A percentile compares a stretch with the other conserved stretches of the same genome.
phyloP scores from a whole-genome alignment of 1,140 invertebrate genomes.

The Drosophila equinoxialis region DNA sequence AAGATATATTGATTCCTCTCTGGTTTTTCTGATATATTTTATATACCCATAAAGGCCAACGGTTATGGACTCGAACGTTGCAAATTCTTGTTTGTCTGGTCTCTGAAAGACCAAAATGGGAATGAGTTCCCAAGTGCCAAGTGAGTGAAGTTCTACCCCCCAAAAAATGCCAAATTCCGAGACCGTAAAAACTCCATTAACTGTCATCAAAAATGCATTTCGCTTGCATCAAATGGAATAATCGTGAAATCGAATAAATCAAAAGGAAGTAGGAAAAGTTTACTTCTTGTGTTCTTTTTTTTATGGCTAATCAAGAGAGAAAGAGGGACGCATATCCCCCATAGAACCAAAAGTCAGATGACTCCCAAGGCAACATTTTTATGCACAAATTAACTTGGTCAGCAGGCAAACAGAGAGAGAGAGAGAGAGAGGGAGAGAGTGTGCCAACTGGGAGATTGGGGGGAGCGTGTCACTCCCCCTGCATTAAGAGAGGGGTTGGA shows the following conservation, averaged over 20 bases:
- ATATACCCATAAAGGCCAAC: slow-evolving; percentile 39
- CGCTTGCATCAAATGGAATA: slow-evolving; percentile 77
- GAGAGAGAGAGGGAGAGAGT: background rate
- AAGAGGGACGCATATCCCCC: slow-evolving; percentile 30
- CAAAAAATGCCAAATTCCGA: slow-evolving; percentile 47
- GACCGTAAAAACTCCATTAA: slow-evolving; percentile 80
- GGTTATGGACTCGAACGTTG: slow-evolving; percentile 39
- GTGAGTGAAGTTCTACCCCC: slow-evolving; percentile 32
- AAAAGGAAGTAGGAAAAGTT: slow-evolving; percentile 51
- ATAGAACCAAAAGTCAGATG: slow-evolving; percentile 32
- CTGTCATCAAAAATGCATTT: slow-evolving; percentile 81
- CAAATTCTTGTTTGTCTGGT: slow-evolving; percentile 44
- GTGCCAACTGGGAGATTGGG: background rate
- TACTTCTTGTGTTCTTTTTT: slow-evolving; percentile 38
- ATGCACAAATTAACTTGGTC: slow-evolving; percentile 77
- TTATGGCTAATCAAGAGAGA: slow-evolving; percentile 72
- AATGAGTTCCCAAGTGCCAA: slow-evolving; percentile 17
- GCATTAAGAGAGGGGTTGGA: slow-evolving; percentile 47
- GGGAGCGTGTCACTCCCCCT: slow-evolving; percentile 51
- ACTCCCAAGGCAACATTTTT: slow-evolving; percentile 70
- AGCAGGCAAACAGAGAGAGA: slow-evolving; percentile 9
- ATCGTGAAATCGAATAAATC: slow-evolving; percentile 77
- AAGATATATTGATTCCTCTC: background rate
- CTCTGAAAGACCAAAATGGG: slow-evolving; percentile 42
- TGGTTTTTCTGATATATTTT: slow-evolving; percentile 33